phyloP scores from a whole-genome alignment of 1,140 invertebrate genomes.

The Diabrotica virgifera region DNA sequence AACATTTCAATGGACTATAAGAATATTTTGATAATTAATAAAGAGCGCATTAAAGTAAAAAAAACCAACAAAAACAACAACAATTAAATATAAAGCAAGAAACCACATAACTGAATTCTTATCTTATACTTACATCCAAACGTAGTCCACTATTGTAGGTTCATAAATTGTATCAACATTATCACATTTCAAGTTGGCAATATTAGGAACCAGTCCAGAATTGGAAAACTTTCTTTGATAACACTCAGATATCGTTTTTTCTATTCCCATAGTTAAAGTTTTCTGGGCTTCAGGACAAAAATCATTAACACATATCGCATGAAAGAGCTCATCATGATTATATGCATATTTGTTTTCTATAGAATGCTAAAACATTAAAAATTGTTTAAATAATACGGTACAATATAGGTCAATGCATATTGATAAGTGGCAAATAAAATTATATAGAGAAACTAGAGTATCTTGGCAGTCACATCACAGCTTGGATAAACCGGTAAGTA shows the following conservation, averaged over 20 bases:
- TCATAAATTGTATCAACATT: slow-evolving; percentile 6
- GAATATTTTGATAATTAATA: too few relatives aligned
- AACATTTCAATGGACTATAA: too few relatives aligned
- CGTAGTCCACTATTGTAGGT: background rate
- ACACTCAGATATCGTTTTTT: slow-evolving; percentile 4
- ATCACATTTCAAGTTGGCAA: slow-evolving; percentile 5
- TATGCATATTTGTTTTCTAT: slow-evolving; percentile 4
- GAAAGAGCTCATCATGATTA: slow-evolving; percentile 16
- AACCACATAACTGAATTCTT: background rate
- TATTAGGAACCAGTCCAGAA: background rate
- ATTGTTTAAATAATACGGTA: background rate
- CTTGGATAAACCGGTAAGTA: too few relatives aligned
- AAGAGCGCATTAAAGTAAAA: too few relatives aligned
- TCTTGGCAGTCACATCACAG: too few relatives aligned
- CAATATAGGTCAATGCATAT: too few relatives aligned
- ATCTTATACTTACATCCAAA: slow-evolving; percentile 16
- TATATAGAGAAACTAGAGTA: too few relatives aligned
- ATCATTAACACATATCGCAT: slow-evolving; percentile 12
- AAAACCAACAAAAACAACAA: too few relatives aligned
- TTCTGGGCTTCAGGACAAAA: background rate
- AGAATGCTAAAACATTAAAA: slow-evolving; percentile 5
- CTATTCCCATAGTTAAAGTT: background rate
- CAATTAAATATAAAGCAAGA: too few relatives aligned
- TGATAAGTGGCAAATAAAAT: too few relatives aligned
- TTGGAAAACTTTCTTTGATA: slow-evolving; percentile 4